Evolutionary conservation across 2,797 vertebrate species (phyloP), one percentile per base, ranked within the genome.

Genomic region (Leptatherina wallacei): DNA sequence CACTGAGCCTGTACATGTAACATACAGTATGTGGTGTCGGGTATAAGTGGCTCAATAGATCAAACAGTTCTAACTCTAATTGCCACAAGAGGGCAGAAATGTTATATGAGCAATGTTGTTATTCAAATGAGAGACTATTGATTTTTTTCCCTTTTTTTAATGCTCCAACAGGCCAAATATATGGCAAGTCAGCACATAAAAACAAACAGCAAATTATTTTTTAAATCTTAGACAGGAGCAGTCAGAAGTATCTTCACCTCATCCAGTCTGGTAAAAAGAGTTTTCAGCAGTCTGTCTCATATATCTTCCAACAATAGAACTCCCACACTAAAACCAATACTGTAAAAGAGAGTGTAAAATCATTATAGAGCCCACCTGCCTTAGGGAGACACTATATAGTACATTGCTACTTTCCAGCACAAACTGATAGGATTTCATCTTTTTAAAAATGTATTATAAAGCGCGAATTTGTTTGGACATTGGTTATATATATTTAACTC

Each of bases 11-110:
- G 44, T 47, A 9, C 20, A 47, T n/a, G 16, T 47, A 16, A 10
- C 58, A 33, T 27, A 2, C 24, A 27, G 24, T 13, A 24, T n/a
- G 42, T 67, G 35, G 5, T 33, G 56, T 65, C 79, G 71, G 72
- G 75, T 81, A 47, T 30, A 44, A 1, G 2, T 32, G 35, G 33
- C 22, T 14, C 32, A 3, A 24, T 9, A n/a, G 10, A 71, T 71
- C 6, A 35, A 63, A 40, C 51, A 13, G 51, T 57, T 66, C 13
- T 35, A 73, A 27, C 5, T 7, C 14, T 16, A 32, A 6, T 8
- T 0, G 1, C 83, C 90, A 89, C 81, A 73, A 89, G 91, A 88
- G 84, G 90, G 82, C 75, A 86, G 73, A 57, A 1, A 12, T 18
- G 0, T 27, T 20, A 3, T 65, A 61, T 58, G 20, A 44, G 16